These are phyloP conservation scores for Leucophenga montana DNA, from an alignment of 2,888 invertebrate genomes.

Conservation along the genomic window DNA sequence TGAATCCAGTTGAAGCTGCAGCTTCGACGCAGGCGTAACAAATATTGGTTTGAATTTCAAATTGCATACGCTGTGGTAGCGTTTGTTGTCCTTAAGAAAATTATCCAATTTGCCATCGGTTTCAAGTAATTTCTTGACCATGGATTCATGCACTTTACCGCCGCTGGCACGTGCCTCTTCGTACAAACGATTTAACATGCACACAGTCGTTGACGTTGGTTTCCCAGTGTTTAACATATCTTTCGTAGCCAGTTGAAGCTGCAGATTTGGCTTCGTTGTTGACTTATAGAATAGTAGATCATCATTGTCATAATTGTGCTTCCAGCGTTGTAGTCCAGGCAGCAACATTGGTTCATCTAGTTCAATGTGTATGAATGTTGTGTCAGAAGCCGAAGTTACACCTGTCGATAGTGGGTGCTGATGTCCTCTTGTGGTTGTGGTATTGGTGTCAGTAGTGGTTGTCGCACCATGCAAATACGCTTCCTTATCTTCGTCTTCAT, in stretches of 20 bases:
- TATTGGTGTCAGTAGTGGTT: background rate
- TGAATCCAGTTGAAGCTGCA: slow-evolving; percentile 50
- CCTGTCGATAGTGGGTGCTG: background rate
- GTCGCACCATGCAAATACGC: background rate
- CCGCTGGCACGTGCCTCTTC: slow-evolving; percentile 48
- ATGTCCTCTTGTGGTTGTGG: background rate
- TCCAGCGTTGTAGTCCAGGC: slow-evolving; percentile 33
- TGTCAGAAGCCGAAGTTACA: slow-evolving; percentile 43
- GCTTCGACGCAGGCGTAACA: slow-evolving; percentile 45
- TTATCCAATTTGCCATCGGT: slow-evolving; percentile 35
- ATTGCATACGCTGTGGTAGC: slow-evolving; percentile 61
- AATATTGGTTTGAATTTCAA: slow-evolving; percentile 65
- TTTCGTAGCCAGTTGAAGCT: slow-evolving; percentile 37
- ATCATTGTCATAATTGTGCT: slow-evolving; percentile 47
- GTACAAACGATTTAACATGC: slow-evolving; percentile 67
- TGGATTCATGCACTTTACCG: slow-evolving; percentile 40
- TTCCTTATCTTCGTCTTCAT: background rate
- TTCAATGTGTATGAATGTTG: slow-evolving; percentile 70
- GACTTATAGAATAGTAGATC: slow-evolving; percentile 55
- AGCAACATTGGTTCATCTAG: slow-evolving; percentile 50
- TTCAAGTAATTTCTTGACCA: slow-evolving; percentile 31
- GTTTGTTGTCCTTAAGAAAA: slow-evolving; percentile 45
- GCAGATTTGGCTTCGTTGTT: slow-evolving; percentile 44
- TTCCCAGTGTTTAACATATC: slow-evolving; percentile 28
- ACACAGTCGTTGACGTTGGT: slow-evolving; percentile 43